These are phyloP conservation scores for Musca vetustissima DNA, from an alignment of 1,140 invertebrate genomes.

Conservation along the genomic window DNA sequence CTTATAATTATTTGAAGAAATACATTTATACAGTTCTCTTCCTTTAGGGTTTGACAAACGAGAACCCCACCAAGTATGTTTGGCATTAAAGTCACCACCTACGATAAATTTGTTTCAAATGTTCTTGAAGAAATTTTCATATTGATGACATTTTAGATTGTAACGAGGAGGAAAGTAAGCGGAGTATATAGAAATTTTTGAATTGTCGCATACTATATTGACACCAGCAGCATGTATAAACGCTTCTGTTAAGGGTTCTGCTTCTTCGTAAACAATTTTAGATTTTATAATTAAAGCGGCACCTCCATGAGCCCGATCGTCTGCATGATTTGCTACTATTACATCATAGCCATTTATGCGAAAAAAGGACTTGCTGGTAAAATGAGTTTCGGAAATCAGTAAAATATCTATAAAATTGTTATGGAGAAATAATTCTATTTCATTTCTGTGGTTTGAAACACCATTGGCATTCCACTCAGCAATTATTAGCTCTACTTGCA, in stretches of 20 bases:
- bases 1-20: no score
- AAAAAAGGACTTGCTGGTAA: slow-evolving; percentile 23
- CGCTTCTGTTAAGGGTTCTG: not conserved
- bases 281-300: slow-evolving; percentile 26
- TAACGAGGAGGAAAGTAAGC: slow-evolving; percentile 8
- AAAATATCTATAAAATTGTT: not conserved
- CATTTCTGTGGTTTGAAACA: slow-evolving; percentile 8
- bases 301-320: slow-evolving; percentile 29
- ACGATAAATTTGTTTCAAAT: not conserved
- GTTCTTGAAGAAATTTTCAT: not conserved
- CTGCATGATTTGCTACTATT: not conserved
- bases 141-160: slow-evolving; percentile 22
- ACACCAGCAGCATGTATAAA: slow-evolving; percentile 25
- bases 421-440: slow-evolving; percentile 14
- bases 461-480: slow-evolving; percentile 29
- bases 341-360: slow-evolving; percentile 22
- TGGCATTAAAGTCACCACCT: not conserved
- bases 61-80: not conserved
- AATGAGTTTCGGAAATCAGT: slow-evolving; percentile 20
- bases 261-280: not conserved
- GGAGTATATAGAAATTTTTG: slow-evolving; percentile 10
- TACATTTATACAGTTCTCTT: no score
- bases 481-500: slow-evolving; percentile 19
- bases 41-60: not conserved
- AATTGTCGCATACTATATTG: slow-evolving; percentile 16